A percentile compares a stretch with the other conserved stretches of the same genome.
These are phyloP conservation scores for Melanotaenia boesemani DNA, from an alignment of 2,797 vertebrate species.

Conservation along the genomic window DNA sequence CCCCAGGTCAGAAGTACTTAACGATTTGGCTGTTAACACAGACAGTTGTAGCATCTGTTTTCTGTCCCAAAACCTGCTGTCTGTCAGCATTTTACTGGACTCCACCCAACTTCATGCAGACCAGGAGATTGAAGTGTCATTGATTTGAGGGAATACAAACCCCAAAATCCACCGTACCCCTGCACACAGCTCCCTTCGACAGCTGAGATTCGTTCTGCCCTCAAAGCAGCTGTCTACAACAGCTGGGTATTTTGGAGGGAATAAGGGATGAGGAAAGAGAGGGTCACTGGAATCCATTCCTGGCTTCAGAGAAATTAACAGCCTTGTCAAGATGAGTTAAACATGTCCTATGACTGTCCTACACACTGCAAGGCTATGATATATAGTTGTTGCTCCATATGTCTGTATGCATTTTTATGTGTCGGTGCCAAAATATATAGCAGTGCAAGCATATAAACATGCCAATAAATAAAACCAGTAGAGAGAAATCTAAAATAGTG, in stretches of 20 bases:
- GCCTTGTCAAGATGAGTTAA: slow-evolving; percentile 69
- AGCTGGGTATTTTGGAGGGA: slow-evolving; percentile 85
- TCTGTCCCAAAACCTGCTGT: slow-evolving; percentile 54
- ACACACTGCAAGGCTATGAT: slow-evolving; percentile 23
- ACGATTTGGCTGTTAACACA: slow-evolving; percentile 55
- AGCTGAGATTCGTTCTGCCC: slow-evolving; percentile 82
- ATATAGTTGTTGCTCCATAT: slow-evolving; percentile 23
- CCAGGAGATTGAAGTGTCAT: slow-evolving; percentile 41
- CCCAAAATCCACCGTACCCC: slow-evolving; percentile 55
- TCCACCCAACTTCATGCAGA: slow-evolving; percentile 37
- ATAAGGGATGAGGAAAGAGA: slow-evolving; percentile 50
- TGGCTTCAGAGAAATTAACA: slow-evolving; percentile 72
- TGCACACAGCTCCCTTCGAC: slow-evolving; percentile 58
- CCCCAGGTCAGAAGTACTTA: slow-evolving; percentile 26
- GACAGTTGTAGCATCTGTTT: slow-evolving; percentile 63
- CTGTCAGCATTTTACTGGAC: slow-evolving; percentile 71
- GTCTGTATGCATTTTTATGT: slow-evolving; percentile 29
- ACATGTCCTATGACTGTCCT: slow-evolving; percentile 42
- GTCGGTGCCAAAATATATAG: slow-evolving; percentile 11
- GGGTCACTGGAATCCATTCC: slow-evolving; percentile 51
- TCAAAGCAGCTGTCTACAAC: slow-evolving; percentile 81
- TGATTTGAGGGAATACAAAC: slow-evolving; percentile 50
- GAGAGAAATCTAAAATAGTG: slow-evolving; percentile 26
- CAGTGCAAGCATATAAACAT: background rate
- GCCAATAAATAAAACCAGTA: slow-evolving; percentile 16